Evolutionary conservation across 2,888 invertebrate species (phyloP).

Genomic region (Sinopyrophorus schimmeli): DNA sequence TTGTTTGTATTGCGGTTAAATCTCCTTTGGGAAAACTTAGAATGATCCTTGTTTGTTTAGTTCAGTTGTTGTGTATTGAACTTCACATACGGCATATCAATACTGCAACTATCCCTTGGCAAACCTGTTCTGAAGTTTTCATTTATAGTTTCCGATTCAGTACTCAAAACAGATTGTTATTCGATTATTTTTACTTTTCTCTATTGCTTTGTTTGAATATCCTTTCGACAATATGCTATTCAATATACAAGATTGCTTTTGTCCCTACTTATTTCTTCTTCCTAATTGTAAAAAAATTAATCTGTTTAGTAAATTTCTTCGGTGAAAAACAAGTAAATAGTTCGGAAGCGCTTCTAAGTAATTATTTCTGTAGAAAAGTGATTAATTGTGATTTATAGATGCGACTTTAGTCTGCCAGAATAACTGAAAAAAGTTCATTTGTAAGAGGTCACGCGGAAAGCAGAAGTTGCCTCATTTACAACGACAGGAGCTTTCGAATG

Average conservation of each 20-base stretch:
- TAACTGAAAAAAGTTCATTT: constrained; percentile 53
- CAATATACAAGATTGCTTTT: no score
- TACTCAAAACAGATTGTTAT: no score
- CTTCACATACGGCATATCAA: neutral
- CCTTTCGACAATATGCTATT: no score
- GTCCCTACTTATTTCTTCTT: no score
- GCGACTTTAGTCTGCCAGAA: constrained; percentile 42
- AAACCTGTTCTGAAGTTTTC: no score
- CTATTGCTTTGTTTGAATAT: no score
- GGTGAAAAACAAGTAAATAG: constrained; percentile 24
- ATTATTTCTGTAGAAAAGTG: constrained; percentile 37
- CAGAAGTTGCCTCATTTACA: constrained; percentile 55
- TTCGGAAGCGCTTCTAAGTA: constrained; percentile 26
- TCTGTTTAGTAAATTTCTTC: no score
- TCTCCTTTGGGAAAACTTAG: constrained; percentile 47
- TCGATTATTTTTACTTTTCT: no score
- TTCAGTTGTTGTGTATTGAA: constrained; percentile 18
- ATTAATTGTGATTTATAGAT: constrained; percentile 49
- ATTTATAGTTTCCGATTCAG: no score
- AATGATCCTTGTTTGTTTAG: constrained; percentile 49
- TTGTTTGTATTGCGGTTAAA: constrained; percentile 40
- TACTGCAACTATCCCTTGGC: no score
- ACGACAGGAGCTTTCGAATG: constrained; percentile 51
- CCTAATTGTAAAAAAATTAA: no score
- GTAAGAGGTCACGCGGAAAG: constrained; percentile 54